Base-by-base conservation (phyloP, 2,888 invertebrate species). In the Ptycholaimellus sp. region DNA sequence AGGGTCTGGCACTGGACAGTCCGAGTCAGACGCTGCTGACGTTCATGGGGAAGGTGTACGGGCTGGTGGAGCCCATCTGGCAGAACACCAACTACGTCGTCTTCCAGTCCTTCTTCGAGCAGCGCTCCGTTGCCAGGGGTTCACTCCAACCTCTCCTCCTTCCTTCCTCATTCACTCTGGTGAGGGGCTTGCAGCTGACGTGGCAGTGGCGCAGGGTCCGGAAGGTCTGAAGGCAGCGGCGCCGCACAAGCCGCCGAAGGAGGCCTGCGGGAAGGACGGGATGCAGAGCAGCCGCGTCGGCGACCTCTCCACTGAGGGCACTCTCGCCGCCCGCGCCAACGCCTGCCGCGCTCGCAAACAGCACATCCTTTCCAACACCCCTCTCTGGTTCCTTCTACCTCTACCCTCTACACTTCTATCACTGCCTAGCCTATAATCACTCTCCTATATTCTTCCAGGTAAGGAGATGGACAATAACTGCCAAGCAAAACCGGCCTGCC, bases 31-130 rank as follows among this genome's bases (percentile, higher is more conserved):
- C 83, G 59, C 74, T 87, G 52, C 65, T 79, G 46, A 70, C 70
- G 23, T 93, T 93, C 60, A 64, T 90, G 27, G 66, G 66, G 31
- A 79, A 78, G 57, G 76, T 83, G 59, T 90, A 81, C 59, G 68
- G 68, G 18, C 61, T 71, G 2, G 64, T 64, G 38, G 64, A 61
- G 21, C 71, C 72, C 16, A 71, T 80, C 48, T 74, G 74, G 28
- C 81, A 82, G 59, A 73, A 76, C 54, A 81, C 81, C 59, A 79
- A 81, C 58, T 81, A 77, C 61, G 80, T 79, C 25, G 72, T 82
- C 16, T 82, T 73, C 58, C 72, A 73, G 45, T 75, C 74, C 35
- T 80, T 80, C 60, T 81, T 82, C 51, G 49, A 52, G 36, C 19
- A 16, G 21, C 13, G n/a, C n/a, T n/a, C n/a, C n/a, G n/a, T n/a